Evolutionary conservation across 2,888 invertebrate genomes (phyloP), one percentile per base, ranked within the genome.

Genomic region (Troilus luridus): DNA sequence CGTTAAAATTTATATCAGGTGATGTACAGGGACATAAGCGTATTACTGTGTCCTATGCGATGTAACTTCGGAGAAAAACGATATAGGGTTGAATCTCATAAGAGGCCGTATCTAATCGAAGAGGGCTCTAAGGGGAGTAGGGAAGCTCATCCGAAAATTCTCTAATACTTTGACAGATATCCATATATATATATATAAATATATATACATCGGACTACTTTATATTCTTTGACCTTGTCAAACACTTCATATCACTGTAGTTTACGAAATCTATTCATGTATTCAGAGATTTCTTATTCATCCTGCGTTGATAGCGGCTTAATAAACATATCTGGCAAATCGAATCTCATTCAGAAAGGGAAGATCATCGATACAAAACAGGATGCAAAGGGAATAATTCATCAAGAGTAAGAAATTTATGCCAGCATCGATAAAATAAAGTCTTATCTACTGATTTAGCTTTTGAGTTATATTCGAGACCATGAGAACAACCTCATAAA

Each of bases 211-310:
- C 10, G 56, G 21, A 21, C 85, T 85, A n/a, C 85, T 85, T 56
- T 85, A 56, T 85, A 85, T 58, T 85, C 85, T 41, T 56, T 85
- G 85, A 85, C 85, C 85, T 85, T 85, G 85, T 85, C 85, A 58
- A 56, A 85, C 56, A 85, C 54, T 85, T 56, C 56, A 21, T 85
- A 85, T 56, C 85, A 85, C 21, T 85, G 85, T 85, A 85, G 85
- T 85, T 85, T 85, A 14, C 56, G n/a, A 54, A 85, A 85, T 85
- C 56, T 85, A 85, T 85, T 85, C 85, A 85, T 85, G n/a, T n/a
- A 85, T 85, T 85, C 85, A 56, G 21, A 21, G n/a, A 85, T 85
- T 85, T 85, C n/a, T 85, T 85, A 85, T 85, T 85, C 85, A 85
- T n/a, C 12, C 56, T 5, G 27, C 72, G 72, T 24, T 77, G 72